Conservation (phyloP, 2,113 vertebrate species). For the Perccottus glenii region DNA sequence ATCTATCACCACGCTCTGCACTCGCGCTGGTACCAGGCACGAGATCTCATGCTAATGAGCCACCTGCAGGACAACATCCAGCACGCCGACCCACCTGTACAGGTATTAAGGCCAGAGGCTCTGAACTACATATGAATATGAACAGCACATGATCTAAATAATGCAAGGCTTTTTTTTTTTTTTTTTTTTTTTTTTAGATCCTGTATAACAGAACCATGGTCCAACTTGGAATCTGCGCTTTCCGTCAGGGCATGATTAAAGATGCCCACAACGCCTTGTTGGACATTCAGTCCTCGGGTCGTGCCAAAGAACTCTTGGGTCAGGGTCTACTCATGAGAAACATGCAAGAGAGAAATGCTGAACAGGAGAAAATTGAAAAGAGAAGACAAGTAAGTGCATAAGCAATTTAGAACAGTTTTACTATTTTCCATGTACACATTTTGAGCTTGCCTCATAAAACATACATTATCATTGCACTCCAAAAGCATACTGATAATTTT, state of each 20-base stretch:
- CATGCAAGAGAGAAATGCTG: constrained; percentile 92
- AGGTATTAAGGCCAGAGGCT: constrained; percentile 72
- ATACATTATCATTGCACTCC: too few species aligned
- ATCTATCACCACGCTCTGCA: constrained; percentile 94
- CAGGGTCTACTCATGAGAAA: constrained; percentile 91
- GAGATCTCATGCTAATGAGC: constrained; percentile 94
- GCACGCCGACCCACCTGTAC: constrained; percentile 90
- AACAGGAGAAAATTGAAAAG: constrained; percentile 94
- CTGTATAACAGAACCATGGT: constrained; percentile 95
- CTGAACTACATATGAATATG: background rate
- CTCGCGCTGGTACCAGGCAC: constrained; percentile 92
- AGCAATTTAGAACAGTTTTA: too few species aligned
- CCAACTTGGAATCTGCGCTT: constrained; percentile 93
- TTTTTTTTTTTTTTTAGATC: constrained; percentile 76
- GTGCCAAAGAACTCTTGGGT: constrained; percentile 92
- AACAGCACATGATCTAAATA: too few species aligned
- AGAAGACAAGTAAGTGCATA: constrained; percentile 79
- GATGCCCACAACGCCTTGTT: constrained; percentile 91
- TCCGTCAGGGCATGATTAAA: constrained; percentile 92
- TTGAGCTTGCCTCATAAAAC: too few species aligned
- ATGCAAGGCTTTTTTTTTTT: background rate
- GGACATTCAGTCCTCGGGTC: constrained; percentile 91
- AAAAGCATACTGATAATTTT: background rate
- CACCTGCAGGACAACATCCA: constrained; percentile 95
- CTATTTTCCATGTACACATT: too few species aligned